Conservation (phyloP, 1,140 invertebrate species). For the Trypoxylus dichotomus region DNA sequence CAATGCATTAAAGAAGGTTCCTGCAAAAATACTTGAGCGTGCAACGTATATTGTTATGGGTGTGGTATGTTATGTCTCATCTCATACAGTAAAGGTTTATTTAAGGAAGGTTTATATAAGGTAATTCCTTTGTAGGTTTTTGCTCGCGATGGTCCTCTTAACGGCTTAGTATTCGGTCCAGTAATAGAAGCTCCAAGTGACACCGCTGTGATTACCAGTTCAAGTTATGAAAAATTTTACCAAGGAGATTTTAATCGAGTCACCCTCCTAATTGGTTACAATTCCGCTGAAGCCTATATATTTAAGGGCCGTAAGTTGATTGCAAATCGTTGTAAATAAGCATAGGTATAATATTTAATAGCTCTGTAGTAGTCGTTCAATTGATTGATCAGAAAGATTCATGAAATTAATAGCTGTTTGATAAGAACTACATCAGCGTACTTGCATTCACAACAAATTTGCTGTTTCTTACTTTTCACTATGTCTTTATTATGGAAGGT, state of each 20-base stretch:
- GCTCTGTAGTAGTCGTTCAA: too few species aligned
- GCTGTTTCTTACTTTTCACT: too few species aligned
- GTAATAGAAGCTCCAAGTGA: neutral
- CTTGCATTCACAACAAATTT: too few species aligned
- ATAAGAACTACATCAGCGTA: too few species aligned
- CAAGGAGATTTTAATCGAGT: slow-evolving; percentile 2
- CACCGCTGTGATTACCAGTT: neutral
- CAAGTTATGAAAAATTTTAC: neutral
- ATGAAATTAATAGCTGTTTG: too few species aligned
- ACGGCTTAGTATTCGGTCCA: neutral
- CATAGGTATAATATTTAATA: too few species aligned
- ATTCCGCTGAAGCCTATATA: neutral
- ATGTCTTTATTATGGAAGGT: too few species aligned
- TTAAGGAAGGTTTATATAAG: too few species aligned
- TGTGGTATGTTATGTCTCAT: neutral
- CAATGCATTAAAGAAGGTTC: neutral
- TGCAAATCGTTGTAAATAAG: too few species aligned
- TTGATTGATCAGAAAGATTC: too few species aligned
- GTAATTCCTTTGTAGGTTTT: neutral
- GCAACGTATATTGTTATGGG: neutral
- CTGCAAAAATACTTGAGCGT: neutral
- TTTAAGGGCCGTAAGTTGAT: too few species aligned
- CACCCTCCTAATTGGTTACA: neutral
- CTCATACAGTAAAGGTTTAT: too few species aligned
- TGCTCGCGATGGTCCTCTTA: neutral